A percentile compares a stretch with the other conserved stretches of the same genome.
These are phyloP conservation scores for Brachionus manjavacas DNA, from an alignment of 1,140 invertebrate species.

Conservation along the genomic window DNA sequence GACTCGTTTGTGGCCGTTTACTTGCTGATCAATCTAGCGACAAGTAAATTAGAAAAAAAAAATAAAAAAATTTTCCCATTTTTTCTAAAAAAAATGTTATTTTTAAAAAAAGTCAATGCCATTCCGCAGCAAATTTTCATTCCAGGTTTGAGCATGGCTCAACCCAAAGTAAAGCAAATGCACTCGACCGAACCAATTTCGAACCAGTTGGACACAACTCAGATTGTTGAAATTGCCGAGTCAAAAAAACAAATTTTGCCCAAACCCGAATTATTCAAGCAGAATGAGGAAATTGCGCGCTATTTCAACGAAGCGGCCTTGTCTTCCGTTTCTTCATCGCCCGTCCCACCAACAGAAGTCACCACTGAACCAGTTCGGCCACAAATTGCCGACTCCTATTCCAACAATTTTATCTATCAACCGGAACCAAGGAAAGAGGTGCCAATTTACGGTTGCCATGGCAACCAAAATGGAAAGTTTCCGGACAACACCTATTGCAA, in stretches of 20 bases:
- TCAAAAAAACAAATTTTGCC: conserved; percentile 32
- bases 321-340: not conserved
- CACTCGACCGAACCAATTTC: not conserved
- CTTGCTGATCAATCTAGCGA: not conserved
- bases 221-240: not conserved
- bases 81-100: not conserved
- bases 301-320: conserved; percentile 28
- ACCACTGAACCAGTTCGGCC: not conserved
- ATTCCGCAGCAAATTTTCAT: conserved; percentile 40
- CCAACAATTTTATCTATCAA: not conserved
- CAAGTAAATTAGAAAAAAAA: not conserved
- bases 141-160: conserved; percentile 18
- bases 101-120: not conserved
- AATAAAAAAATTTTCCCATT: not conserved
- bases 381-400: not conserved
- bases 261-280: not conserved
- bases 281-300: not conserved
- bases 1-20: not conserved
- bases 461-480: not conserved
- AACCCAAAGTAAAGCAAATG: not conserved
- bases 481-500: conserved; percentile 19
- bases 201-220: not conserved
- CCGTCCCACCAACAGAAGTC: not conserved
- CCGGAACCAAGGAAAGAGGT: not conserved
- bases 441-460: not conserved